Percentiles rank a stretch among this genome's conserved stretches.
These are phyloP conservation scores for Hydropotes inermis DNA, from an alignment of 2,113 vertebrate genomes.

Conservation along the genomic window DNA sequence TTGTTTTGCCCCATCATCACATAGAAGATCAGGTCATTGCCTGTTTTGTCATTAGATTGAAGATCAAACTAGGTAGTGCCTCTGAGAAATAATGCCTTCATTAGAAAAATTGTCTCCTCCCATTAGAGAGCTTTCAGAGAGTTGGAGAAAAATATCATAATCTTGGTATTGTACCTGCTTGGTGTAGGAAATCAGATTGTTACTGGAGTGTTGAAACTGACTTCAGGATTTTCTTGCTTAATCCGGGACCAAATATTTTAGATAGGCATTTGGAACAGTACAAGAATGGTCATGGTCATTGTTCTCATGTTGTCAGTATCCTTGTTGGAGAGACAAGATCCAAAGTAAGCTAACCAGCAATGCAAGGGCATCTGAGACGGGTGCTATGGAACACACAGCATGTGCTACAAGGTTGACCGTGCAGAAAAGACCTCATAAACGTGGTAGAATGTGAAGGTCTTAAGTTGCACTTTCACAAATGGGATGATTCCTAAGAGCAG, in stretches of 20 bases:
- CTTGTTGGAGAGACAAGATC: background rate
- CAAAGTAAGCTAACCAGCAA: background rate
- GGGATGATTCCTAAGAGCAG: background rate
- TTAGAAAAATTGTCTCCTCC: background rate
- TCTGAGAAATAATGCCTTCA: background rate
- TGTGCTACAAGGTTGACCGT: background rate
- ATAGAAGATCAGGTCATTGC: background rate
- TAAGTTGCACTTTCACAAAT: background rate
- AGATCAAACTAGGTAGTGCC: background rate
- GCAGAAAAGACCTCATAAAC: background rate
- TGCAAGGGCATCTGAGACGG: background rate
- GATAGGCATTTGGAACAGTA: background rate
- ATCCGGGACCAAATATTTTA: background rate
- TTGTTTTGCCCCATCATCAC: background rate
- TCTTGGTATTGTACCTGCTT: background rate
- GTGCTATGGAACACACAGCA: no score
- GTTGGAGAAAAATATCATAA: background rate
- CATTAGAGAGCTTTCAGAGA: background rate
- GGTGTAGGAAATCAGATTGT: background rate
- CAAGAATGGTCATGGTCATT: background rate
- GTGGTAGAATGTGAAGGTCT: background rate
- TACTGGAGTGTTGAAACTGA: background rate
- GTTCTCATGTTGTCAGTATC: background rate
- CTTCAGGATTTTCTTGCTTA: background rate
- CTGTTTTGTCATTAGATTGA: background rate